A percentile compares a stretch with the other conserved stretches of the same genome.
Conservation (phyloP, 2,888 invertebrate species). For the Pristionchus japonicus region DNA sequence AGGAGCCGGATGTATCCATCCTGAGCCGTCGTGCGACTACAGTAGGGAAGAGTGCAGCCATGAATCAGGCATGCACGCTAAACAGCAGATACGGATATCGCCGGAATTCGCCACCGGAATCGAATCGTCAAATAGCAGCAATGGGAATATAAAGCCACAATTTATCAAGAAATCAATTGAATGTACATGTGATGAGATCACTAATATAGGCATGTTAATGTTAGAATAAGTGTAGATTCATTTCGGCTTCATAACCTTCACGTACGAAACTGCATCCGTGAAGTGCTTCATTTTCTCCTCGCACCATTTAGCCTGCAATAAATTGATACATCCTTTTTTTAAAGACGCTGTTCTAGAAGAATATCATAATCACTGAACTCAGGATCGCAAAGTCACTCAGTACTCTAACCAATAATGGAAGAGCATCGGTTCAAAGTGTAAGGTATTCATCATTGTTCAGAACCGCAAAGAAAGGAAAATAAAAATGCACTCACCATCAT, state of each 20-base stretch:
- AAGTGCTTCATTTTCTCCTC: neutral
- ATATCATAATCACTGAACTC: neutral
- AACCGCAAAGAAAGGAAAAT: neutral
- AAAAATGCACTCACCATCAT: neutral
- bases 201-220: neutral
- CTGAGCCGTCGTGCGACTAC: neutral
- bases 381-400: constrained; percentile 1
- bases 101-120: constrained; percentile 10
- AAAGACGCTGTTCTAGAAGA: no score
- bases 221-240: neutral
- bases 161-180: neutral
- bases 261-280: neutral
- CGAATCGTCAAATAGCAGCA: neutral
- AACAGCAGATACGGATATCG: neutral
- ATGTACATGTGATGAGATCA: neutral
- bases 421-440: constrained; percentile 36
- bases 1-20: neutral
- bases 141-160: neutral
- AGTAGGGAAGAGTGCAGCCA: neutral
- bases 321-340: neutral
- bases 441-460: constrained; percentile 9
- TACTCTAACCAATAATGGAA: neutral
- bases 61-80: constrained; percentile 18
- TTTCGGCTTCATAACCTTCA: neutral
- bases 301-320: neutral